Conservation (phyloP, 2,797 vertebrate species). For the Buceros bicornis region DNA sequence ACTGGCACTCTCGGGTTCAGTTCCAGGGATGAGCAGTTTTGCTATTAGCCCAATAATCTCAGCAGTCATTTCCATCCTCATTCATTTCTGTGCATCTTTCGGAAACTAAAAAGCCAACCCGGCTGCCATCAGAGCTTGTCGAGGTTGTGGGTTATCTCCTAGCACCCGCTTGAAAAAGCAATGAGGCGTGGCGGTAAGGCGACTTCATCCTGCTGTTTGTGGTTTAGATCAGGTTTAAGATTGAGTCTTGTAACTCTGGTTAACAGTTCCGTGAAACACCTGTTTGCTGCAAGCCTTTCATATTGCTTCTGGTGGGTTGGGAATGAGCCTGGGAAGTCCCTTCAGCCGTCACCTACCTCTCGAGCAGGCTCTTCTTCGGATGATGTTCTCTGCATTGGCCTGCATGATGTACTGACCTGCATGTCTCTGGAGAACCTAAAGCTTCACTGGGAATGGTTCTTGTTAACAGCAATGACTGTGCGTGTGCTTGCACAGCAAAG, state of each 20-base stretch:
- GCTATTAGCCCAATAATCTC: not conserved
- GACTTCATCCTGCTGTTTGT: not conserved
- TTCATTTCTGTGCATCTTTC: not conserved
- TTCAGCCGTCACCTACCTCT: slow-evolving; percentile 84
- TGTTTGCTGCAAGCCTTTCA: not conserved
- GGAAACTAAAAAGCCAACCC: not conserved
- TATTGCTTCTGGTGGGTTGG: slow-evolving; percentile 69
- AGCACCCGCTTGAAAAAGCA: not conserved
- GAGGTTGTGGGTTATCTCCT: not conserved
- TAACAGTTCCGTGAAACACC: not conserved
- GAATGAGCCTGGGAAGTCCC: slow-evolving; percentile 71
- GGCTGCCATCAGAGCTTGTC: not conserved
- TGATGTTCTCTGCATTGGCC: slow-evolving; percentile 65
- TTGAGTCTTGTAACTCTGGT: slow-evolving; percentile 8
- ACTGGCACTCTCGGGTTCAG: not conserved
- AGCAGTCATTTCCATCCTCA: slow-evolving; percentile 2
- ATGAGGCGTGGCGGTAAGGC: not conserved
- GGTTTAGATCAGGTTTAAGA: not conserved
- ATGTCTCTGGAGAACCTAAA: slow-evolving; percentile 75
- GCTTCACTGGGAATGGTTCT: slow-evolving; percentile 62
- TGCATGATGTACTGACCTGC: slow-evolving; percentile 82
- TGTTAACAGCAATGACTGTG: not conserved
- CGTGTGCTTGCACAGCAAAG: slow-evolving; percentile 54
- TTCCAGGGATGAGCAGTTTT: not conserved
- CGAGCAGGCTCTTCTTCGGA: slow-evolving; percentile 76